Evolutionary conservation across 2,888 invertebrate genomes (phyloP).

Genomic region (Barypeithes pellucidus): DNA sequence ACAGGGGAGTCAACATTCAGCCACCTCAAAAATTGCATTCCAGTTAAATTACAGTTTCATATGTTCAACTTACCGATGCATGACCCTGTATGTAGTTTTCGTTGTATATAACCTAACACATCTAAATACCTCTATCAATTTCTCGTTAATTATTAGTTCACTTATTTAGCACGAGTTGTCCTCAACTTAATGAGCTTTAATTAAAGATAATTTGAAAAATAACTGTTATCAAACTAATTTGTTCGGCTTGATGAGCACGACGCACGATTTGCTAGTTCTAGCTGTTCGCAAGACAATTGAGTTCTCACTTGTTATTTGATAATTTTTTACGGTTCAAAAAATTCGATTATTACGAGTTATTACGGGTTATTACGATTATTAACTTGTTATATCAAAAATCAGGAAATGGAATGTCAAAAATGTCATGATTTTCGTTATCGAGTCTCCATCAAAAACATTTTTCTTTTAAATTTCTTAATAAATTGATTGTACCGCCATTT

Average conservation of each 20-base stretch:
- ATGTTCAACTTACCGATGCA: too few species aligned
- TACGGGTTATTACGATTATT: not conserved
- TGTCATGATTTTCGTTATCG: too few species aligned
- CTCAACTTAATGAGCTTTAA: conserved; percentile 13
- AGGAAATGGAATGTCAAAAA: too few species aligned
- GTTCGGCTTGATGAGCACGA: conserved; percentile 18
- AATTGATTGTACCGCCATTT: too few species aligned
- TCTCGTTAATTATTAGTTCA: conserved; percentile 26
- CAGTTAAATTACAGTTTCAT: too few species aligned
- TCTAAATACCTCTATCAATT: conserved; percentile 23
- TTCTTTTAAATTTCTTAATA: too few species aligned
- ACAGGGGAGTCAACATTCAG: too few species aligned
- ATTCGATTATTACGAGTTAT: not conserved
- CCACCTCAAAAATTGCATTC: too few species aligned
- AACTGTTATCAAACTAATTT: conserved; percentile 24
- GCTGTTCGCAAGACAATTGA: not conserved
- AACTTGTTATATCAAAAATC: not conserved
- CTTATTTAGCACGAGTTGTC: conserved; percentile 29
- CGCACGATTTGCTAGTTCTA: conserved; percentile 6
- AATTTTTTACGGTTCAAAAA: conserved; percentile 10
- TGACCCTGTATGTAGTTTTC: too few species aligned
- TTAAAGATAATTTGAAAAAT: conserved; percentile 28
- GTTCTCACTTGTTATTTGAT: conserved; percentile 10
- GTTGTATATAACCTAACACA: conserved; percentile 9
- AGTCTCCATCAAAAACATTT: too few species aligned